phyloP scores from a whole-genome alignment of 2,888 invertebrate species.

The Epirrita christyi region DNA sequence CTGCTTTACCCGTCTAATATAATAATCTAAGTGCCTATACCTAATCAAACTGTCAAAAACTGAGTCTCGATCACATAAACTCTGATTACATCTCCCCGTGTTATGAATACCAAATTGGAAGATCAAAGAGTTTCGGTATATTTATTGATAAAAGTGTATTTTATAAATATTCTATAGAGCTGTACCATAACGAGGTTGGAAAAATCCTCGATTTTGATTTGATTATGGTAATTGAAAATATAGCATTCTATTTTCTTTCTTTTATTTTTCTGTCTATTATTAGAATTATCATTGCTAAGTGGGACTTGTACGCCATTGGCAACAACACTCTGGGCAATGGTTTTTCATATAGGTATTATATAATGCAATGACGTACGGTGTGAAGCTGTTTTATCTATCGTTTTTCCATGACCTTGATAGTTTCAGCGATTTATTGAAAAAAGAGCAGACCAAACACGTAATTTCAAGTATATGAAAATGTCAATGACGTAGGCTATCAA shows the following conservation, averaged over 20 bases:
- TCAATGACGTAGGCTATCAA: conserved; percentile 7
- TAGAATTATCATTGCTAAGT: neutral
- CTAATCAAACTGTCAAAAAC: conserved; percentile 43
- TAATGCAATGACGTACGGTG: too few relatives aligned
- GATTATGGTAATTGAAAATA: conserved; percentile 16
- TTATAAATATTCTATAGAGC: conserved; percentile 53
- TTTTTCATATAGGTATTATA: too few relatives aligned
- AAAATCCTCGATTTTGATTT: conserved; percentile 10
- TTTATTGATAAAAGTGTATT: conserved; percentile 46
- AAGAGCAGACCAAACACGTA: neutral
- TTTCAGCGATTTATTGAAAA: too few relatives aligned
- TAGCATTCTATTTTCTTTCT: neutral
- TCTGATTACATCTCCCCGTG: conserved; percentile 56
- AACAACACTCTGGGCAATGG: too few relatives aligned
- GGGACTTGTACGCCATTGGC: too few relatives aligned
- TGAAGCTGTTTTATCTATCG: too few relatives aligned
- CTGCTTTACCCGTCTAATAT: conserved; percentile 38
- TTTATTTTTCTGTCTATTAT: neutral
- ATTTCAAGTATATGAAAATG: neutral
- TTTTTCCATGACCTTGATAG: too few relatives aligned
- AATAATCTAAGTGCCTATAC: conserved; percentile 38
- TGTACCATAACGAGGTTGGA: conserved; percentile 34
- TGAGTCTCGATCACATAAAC: conserved; percentile 37
- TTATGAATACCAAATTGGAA: conserved; percentile 54
- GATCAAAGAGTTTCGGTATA: conserved; percentile 58